Base-by-base conservation (phyloP, 2,113 vertebrate genomes). In the Pachycephala philippinensis region DNA sequence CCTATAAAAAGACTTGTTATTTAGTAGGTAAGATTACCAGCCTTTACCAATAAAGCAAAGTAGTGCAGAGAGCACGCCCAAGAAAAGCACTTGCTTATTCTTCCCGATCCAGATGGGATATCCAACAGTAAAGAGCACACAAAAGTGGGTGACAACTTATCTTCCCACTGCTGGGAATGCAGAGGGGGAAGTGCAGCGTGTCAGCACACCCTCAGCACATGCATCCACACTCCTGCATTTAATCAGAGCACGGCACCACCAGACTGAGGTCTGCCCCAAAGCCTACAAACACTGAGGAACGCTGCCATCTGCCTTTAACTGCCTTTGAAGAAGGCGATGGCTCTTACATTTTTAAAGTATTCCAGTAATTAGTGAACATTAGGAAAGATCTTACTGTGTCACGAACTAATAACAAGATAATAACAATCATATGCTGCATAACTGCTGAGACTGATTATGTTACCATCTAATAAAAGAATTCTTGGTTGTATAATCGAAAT, bases 391-490 rank as follows among this genome's bases (percentile, higher is more conserved):
- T 88, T 54, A 66, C 72, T 64, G 52, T 93, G 88, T 90, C 93
- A 96, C 13, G 30, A 90, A 84, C 68, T 90, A 95, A 64, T 90
- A 97, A 94, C 54, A 95, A 54, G 74, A 87, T 94, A 91, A 95
- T 91, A 94, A 88, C 63, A 94, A 96, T 86, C 83, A 93, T 86
- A 94, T 93, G 76, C 90, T 80, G 49, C 79, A 59, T 89, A 81
- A 90, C 59, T 89, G 85, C 79, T 88, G 72, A 92, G 81, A 90
- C 63, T 71, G 66, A 92, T 78, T 78, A 90, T 11, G 52, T 84
- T 96, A 53, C 68, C 52, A 69, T 54, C 79, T 91, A 94, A 95
- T 84, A 95, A 95, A 96, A 94, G 90, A 93, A 90, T 30, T 70
- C 54, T 74, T 37, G 71, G 52, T 89, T 93, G 79, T 78, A 78